Evolutionary conservation across 2,888 invertebrate species (phyloP).

Genomic region (Dione juno): DNA sequence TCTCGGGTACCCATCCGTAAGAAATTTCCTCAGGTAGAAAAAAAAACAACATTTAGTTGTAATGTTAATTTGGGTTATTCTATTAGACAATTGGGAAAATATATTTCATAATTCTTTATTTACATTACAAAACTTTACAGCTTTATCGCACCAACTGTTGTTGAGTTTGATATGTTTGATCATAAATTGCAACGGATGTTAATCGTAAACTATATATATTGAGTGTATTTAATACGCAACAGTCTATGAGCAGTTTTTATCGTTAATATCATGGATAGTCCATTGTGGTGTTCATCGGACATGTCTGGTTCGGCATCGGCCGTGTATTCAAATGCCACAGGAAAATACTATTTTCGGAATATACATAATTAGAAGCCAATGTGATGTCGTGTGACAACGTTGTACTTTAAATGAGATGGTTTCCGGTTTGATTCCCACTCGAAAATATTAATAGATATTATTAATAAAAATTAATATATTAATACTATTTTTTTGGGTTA

Average conservation of each 20-base stretch:
- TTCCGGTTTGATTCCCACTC: too few species aligned
- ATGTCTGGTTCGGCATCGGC: neutral
- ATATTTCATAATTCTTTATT: neutral
- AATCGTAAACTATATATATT: slow-evolving; percentile 29
- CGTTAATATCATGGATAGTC: neutral
- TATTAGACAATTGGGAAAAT: too few species aligned
- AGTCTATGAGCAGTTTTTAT: neutral
- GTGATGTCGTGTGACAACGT: too few species aligned
- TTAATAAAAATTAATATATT: too few species aligned
- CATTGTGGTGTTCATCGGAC: neutral
- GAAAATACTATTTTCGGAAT: neutral
- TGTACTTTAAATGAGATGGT: too few species aligned
- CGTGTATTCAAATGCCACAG: neutral
- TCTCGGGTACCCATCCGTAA: too few species aligned
- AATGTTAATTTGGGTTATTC: too few species aligned
- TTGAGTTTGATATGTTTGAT: slow-evolving; percentile 28
- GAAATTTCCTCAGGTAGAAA: too few species aligned
- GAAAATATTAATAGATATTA: too few species aligned
- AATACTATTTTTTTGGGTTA: too few species aligned
- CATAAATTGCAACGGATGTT: slow-evolving; percentile 34
- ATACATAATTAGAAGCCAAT: too few species aligned
- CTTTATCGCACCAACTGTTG: slow-evolving; percentile 27
- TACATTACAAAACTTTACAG: neutral
- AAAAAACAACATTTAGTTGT: too few species aligned
- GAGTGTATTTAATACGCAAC: neutral